phyloP scores from a whole-genome alignment of 2,797 vertebrate genomes.

The Poeciliopsis turneri region DNA sequence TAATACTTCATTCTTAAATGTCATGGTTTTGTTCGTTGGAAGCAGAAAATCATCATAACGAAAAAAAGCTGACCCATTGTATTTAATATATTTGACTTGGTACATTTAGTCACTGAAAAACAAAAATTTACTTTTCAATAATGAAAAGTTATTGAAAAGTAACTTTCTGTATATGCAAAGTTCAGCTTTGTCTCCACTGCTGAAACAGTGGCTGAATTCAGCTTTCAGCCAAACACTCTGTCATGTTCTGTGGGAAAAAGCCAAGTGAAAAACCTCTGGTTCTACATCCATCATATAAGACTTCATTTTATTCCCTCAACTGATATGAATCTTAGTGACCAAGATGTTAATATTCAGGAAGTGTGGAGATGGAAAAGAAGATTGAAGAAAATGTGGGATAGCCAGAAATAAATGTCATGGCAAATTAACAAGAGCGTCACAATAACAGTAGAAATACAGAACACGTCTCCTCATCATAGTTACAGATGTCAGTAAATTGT shows the following conservation, averaged over 20 bases:
- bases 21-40: not conserved
- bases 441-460: not conserved
- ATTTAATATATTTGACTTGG: not conserved
- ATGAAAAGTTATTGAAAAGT: not conserved
- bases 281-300: not conserved
- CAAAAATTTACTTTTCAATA: not conserved
- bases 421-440: not conserved
- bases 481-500: not conserved
- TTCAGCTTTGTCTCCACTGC: not conserved
- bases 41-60: not conserved
- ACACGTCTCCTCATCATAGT: not conserved
- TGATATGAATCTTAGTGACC: not conserved
- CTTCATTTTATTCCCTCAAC: not conserved
- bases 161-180: not conserved
- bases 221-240: not conserved
- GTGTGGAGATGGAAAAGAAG: not conserved
- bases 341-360: not conserved
- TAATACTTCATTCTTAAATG: not conserved
- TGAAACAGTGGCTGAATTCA: not conserved
- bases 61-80: not conserved
- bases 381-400: not conserved
- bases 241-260: not conserved
- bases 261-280: not conserved
- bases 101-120: not conserved
- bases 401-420: not conserved